A percentile compares a stretch with the other conserved stretches of the same genome.
These are phyloP conservation scores for Hylomyscus alleni DNA, from an alignment of 2,797 vertebrate genomes.

Conservation along the genomic window DNA sequence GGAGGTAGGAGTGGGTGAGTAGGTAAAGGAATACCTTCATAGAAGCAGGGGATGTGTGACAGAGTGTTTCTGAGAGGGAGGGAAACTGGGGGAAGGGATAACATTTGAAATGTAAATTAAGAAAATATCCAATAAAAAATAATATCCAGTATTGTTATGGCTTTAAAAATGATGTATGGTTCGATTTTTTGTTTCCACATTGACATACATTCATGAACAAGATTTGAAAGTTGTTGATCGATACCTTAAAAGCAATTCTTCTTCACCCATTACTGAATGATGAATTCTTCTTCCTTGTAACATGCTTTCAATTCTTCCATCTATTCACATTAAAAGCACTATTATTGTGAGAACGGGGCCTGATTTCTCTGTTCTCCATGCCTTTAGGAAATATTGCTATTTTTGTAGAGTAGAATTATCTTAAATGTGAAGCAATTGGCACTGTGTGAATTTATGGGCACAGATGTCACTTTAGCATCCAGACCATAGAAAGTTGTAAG, in stretches of 20 bases:
- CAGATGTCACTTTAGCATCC: not conserved
- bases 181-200: accelerated
- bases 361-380: not conserved
- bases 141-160: no score
- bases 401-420: not conserved
- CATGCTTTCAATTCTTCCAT: not conserved
- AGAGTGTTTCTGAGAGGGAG: no score
- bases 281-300: not conserved
- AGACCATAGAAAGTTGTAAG: not conserved
- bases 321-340: not conserved
- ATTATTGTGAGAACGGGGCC: not conserved
- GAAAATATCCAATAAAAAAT: no score
- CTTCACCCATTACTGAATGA: not conserved
- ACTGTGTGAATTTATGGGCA: not conserved
- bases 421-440: constrained; percentile 17
- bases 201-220: not conserved
- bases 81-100: no score
- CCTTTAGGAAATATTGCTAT: constrained; percentile 24
- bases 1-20: no score
- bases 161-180: no score
- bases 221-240: not conserved
- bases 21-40: no score
- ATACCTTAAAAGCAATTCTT: not conserved
- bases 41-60: no score
- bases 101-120: no score